phyloP scores from a whole-genome alignment of 2,888 invertebrate genomes.

The Hetaerina titia region DNA sequence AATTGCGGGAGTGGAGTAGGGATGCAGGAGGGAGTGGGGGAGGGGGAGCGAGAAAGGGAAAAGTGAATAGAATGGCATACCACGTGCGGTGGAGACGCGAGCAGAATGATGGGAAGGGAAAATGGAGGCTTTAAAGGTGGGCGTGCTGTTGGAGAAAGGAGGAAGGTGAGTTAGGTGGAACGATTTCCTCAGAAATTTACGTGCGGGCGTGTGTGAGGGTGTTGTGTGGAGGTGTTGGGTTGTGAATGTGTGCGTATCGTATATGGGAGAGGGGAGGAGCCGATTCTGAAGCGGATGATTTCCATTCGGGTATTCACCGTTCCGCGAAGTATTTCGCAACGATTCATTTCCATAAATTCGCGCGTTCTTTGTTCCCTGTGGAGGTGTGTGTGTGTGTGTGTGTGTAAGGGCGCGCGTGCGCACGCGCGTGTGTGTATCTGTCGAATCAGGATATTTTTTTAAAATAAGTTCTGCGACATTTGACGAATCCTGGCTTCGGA shows the following conservation, averaged over 20 bases:
- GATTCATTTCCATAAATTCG: conserved; percentile 53
- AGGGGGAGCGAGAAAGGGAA: neutral
- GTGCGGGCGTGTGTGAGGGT: neutral
- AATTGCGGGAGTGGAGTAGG: neutral
- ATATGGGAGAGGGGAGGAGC: neutral
- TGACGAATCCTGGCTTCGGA: neutral
- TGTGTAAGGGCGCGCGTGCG: too few species aligned
- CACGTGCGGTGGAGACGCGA: neutral
- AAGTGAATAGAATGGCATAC: neutral
- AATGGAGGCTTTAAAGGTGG: neutral
- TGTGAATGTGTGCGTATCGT: too few species aligned
- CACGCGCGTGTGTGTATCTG: too few species aligned
- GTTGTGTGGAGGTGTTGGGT: neutral
- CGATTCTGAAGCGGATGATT: conserved; percentile 25
- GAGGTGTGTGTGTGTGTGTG: too few species aligned
- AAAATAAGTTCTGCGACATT: neutral
- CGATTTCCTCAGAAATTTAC: conserved; percentile 29
- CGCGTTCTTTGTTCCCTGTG: too few species aligned
- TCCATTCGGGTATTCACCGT: neutral
- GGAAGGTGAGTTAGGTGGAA: conserved; percentile 38
- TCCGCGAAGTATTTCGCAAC: conserved; percentile 34
- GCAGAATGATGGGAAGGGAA: conserved; percentile 1
- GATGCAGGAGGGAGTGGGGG: neutral
- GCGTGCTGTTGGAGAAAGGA: neutral
- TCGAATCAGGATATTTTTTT: neutral